Percentiles rank a stretch among this genome's conserved stretches.
Evolutionary conservation across 2,797 vertebrate genomes (phyloP).

Genomic region (Phoxinus dragarum): DNA sequence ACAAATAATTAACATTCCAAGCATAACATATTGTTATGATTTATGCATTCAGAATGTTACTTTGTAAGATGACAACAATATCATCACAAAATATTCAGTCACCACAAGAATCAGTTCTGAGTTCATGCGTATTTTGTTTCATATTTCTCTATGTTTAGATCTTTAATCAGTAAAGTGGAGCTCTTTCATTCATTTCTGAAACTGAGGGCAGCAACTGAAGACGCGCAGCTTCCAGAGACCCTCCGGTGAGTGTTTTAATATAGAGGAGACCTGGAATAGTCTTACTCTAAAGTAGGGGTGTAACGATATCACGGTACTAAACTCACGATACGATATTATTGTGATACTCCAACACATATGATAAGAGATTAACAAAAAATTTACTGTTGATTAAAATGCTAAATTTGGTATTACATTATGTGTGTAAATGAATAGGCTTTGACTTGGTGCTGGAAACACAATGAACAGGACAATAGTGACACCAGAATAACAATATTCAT

Average conservation of each 20-base stretch:
- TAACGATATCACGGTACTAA: no score
- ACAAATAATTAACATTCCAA: background rate
- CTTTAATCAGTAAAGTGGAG: slow-evolving; percentile 89
- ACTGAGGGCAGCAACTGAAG: slow-evolving; percentile 78
- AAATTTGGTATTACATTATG: no score
- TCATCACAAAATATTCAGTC: background rate
- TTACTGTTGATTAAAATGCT: no score
- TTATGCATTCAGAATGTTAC: background rate
- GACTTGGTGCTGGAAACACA: no score
- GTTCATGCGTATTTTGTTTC: background rate
- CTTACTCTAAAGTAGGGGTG: no score
- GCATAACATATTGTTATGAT: no score
- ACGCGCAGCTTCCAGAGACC: slow-evolving; percentile 79
- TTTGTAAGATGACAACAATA: background rate
- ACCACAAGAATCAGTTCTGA: background rate
- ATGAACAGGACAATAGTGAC: no score
- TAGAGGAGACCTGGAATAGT: background rate
- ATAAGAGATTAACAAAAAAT: no score
- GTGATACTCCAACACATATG: no score
- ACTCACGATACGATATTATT: no score
- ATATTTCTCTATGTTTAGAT: slow-evolving; percentile 74
- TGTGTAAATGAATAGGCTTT: no score
- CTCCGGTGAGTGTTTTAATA: slow-evolving; percentile 82
- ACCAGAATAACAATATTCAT: no score
- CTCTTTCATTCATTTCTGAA: slow-evolving; percentile 88